Percentiles rank a stretch among this genome's conserved stretches.
Conservation (phyloP, 2,888 invertebrate genomes). For the Eilema griseolum region DNA sequence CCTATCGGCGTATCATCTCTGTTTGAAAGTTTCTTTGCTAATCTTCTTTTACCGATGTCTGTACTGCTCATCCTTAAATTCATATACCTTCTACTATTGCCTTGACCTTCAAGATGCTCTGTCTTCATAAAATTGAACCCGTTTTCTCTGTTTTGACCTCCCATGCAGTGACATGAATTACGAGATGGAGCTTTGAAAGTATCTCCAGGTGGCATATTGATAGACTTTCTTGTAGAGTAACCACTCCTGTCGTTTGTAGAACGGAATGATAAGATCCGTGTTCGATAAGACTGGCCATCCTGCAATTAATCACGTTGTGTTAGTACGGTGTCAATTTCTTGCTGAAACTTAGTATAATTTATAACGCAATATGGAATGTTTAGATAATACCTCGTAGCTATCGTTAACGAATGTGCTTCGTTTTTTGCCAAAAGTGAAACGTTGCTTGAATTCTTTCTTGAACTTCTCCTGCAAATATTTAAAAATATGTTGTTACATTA, state of each 20-base stretch:
- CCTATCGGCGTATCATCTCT: constrained; percentile 67
- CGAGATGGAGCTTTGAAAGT: constrained; percentile 64
- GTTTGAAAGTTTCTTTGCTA: constrained; percentile 54
- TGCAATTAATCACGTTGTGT: constrained; percentile 57
- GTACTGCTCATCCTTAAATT: constrained; percentile 52
- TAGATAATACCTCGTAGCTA: constrained; percentile 80
- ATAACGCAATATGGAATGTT: constrained; percentile 30
- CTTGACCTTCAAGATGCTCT: constrained; percentile 61
- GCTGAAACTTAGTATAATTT: constrained; percentile 12
- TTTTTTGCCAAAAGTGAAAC: constrained; percentile 88
- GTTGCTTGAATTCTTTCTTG: constrained; percentile 91
- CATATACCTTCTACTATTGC: constrained; percentile 54
- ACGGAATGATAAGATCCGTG: constrained; percentile 78
- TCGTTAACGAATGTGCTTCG: constrained; percentile 77
- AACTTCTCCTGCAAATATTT: constrained; percentile 89
- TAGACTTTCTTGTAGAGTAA: constrained; percentile 74
- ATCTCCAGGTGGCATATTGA: constrained; percentile 68
- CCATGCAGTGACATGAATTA: constrained; percentile 70
- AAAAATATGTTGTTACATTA: neutral
- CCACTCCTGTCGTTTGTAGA: constrained; percentile 78
- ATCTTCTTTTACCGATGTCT: constrained; percentile 58
- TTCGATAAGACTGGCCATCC: constrained; percentile 82
- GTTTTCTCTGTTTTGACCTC: constrained; percentile 68
- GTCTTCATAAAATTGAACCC: constrained; percentile 63
- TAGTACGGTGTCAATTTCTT: constrained; percentile 8